These are phyloP conservation scores for Metellina segmentata DNA, from an alignment of 2,888 invertebrate species.

Conservation along the genomic window DNA sequence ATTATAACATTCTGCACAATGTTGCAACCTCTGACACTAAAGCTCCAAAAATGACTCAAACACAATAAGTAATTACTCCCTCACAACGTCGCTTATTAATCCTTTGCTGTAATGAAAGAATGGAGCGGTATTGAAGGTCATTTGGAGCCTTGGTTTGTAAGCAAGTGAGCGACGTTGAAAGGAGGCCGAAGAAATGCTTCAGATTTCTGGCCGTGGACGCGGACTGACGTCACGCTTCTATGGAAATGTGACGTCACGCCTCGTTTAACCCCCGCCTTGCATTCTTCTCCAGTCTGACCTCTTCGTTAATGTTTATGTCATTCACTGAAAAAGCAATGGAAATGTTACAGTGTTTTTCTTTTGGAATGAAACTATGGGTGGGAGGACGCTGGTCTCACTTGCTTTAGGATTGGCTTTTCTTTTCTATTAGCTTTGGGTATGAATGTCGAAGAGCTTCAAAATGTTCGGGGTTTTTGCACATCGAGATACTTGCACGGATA, in stretches of 20 bases:
- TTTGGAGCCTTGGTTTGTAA: too few relatives aligned
- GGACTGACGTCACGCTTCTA: constrained; percentile 8
- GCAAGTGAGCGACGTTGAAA: background rate
- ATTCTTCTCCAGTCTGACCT: constrained; percentile 16
- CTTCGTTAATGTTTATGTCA: constrained; percentile 5
- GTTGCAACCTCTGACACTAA: too few relatives aligned
- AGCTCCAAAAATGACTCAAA: background rate
- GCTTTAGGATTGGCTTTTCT: too few relatives aligned
- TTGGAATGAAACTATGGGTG: background rate
- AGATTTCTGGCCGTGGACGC: constrained; percentile 18
- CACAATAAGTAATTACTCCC: constrained; percentile 10
- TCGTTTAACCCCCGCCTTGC: constrained; percentile 1
- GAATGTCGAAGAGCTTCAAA: too few relatives aligned
- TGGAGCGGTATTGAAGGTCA: background rate
- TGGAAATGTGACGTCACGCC: constrained; percentile 34
- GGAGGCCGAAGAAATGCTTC: background rate
- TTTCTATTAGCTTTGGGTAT: too few relatives aligned
- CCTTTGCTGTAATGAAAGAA: background rate
- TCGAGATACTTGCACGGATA: too few relatives aligned
- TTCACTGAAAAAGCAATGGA: background rate
- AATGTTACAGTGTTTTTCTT: background rate
- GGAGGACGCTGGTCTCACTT: background rate
- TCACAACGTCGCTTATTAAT: constrained; percentile 21
- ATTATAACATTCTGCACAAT: too few relatives aligned
- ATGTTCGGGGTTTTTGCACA: too few relatives aligned